Base-by-base conservation (phyloP, 2,113 vertebrate species). In the Neoarius graeffei region DNA sequence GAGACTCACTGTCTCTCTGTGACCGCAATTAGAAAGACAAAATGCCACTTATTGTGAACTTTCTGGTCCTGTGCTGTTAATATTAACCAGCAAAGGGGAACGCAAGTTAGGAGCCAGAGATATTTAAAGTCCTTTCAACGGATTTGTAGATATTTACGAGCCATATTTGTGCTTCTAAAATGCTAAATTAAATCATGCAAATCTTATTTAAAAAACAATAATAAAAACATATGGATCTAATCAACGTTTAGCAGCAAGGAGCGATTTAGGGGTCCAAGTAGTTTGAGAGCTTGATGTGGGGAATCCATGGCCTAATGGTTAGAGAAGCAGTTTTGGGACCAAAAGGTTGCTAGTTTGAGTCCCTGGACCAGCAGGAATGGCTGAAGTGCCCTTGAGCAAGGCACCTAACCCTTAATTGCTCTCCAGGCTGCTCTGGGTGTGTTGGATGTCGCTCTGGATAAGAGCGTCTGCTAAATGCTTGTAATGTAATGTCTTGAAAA, bases 21-120 rank as follows among this genome's bases (percentile, higher is more conserved):
- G 93, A 90, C 83, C 91, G 91, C 89, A 91, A 86, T 86, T 85
- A 92, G 90, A 91, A 30, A 85, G 85, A 89, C 80, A 84, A 90
- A 56, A 82, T 85, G 88, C 67, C 82, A 87, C 67, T 23, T 85
- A 87, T 48, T 88, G 90, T 48, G 84, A 83, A 74, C 74, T 85
- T 81, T 83, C 56, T 57, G 20, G 35, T 42, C 82, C 76, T 90
- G 52, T 56, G 66, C 64, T 84, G 73, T 56, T 54, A 69, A 52
- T 81, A 73, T 69, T 0, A 77, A 81, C 86, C 14, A 42, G 59
- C 30, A 67, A 84, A 20, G n/a, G 2, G 30, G 50, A 54, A 54
- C 7, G 48, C 17, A 69, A 84, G 3, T 56, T 30, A 69, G 79
- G 7, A 9, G 77, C 1, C n/a, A 9, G 25, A 57, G n/a, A 79